Conservation (phyloP, 2,888 invertebrate species). For the Eristalis tenax region DNA sequence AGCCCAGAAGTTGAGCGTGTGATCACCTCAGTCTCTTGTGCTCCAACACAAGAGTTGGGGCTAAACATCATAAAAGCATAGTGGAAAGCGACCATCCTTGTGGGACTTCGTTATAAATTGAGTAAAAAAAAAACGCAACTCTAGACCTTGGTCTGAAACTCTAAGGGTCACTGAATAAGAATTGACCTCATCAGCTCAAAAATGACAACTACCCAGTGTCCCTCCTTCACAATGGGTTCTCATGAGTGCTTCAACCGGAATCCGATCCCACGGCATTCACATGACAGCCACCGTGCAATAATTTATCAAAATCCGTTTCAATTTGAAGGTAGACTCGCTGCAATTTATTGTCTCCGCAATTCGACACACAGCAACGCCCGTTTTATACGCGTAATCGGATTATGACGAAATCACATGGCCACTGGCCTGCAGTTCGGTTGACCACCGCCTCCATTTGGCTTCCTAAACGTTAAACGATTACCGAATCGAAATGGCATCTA, state of each 20-base stretch:
- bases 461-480: neutral
- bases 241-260: neutral
- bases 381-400: neutral
- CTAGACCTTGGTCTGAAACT: neutral
- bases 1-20: too few relatives aligned
- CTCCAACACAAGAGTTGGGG: too few relatives aligned
- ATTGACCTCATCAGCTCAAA: neutral
- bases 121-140: neutral
- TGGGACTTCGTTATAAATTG: neutral
- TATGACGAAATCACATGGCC: neutral
- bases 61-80: neutral
- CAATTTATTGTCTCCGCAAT: neutral
- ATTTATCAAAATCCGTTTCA: neutral
- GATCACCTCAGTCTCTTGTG: too few relatives aligned
- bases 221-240: neutral
- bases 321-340: neutral
- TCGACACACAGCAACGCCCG: conserved; percentile 6
- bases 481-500: neutral
- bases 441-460: neutral
- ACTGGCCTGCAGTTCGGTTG: neutral
- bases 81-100: neutral
- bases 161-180: neutral
- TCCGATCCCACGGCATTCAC: neutral
- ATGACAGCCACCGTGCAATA: neutral
- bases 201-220: neutral